phyloP scores from a whole-genome alignment of 2,113 vertebrate species.

The Orycteropus afer region DNA sequence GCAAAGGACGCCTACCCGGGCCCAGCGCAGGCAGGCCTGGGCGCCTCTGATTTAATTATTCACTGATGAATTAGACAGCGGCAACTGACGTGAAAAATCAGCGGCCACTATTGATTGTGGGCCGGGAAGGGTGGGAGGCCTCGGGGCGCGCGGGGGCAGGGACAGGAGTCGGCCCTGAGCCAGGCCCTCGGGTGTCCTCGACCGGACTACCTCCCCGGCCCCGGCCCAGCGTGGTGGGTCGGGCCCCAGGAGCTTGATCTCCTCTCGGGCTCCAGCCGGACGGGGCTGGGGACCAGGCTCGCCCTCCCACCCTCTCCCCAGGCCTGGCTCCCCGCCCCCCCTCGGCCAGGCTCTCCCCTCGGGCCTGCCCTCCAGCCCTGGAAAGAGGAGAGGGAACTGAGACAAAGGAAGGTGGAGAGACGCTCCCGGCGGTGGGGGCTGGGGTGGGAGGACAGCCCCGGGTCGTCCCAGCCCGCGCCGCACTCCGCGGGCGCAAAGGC shows the following conservation, averaged over 20 bases:
- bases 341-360: background rate
- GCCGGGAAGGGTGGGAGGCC: constrained; percentile 5
- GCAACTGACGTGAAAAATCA: constrained; percentile 76
- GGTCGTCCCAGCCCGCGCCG: constrained; percentile 1
- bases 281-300: background rate
- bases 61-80: constrained; percentile 83
- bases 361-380: rapidly evolving
- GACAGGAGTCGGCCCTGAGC: background rate
- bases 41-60: constrained; percentile 88
- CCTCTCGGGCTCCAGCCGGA: background rate
- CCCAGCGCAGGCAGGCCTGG: constrained; percentile 37
- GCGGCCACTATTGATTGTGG: constrained; percentile 72
- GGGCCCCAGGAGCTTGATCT: background rate
- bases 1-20: background rate
- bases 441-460: background rate
- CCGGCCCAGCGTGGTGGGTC: background rate
- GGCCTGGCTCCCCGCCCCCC: background rate
- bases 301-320: too few species aligned
- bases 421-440: rapidly evolving
- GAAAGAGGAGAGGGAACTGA: too few species aligned
- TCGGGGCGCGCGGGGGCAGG: background rate
- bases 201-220: background rate
- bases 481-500: background rate
- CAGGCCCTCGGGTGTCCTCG: background rate
- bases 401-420: background rate